These are phyloP conservation scores for Drosophila azteca DNA, from an alignment of 1,140 invertebrate species.

Conservation along the genomic window DNA sequence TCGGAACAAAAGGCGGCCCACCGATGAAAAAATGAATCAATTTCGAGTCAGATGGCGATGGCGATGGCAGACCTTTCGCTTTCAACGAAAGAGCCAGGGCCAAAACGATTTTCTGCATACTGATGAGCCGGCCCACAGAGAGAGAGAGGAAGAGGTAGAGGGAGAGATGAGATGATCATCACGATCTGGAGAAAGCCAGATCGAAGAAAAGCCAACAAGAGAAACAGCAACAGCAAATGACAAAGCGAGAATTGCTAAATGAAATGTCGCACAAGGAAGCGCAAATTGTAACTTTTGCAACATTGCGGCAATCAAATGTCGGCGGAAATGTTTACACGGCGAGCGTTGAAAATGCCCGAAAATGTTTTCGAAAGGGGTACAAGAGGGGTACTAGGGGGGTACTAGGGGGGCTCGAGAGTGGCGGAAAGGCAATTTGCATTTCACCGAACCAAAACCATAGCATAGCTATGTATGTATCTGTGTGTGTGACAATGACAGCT, in stretches of 20 bases:
- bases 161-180: slow-evolving; percentile 49
- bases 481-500: slow-evolving; percentile 63
- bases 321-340: slow-evolving; percentile 62
- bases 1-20: slow-evolving; percentile 32
- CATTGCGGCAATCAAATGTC: slow-evolving; percentile 44
- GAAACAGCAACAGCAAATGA: slow-evolving; percentile 17
- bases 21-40: slow-evolving; percentile 60
- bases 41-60: slow-evolving; percentile 45
- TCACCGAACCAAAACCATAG: slow-evolving; percentile 44
- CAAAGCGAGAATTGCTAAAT: slow-evolving; percentile 74
- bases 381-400: background rate
- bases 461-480: background rate
- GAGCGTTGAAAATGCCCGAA: slow-evolving; percentile 41
- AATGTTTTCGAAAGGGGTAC: slow-evolving; percentile 22
- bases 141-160: background rate
- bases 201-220: slow-evolving; percentile 30
- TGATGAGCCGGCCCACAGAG: slow-evolving; percentile 46
- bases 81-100: slow-evolving; percentile 51
- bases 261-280: slow-evolving; percentile 74
- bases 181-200: slow-evolving; percentile 68
- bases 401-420: slow-evolving; percentile 2
- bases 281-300: slow-evolving; percentile 57
- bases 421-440: slow-evolving; percentile 76
- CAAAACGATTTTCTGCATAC: slow-evolving; percentile 69
- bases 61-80: slow-evolving; percentile 62